Evolutionary conservation across 2,797 vertebrate genomes (phyloP), one percentile per base, ranked within the genome.

Genomic region (Zenarchopterus dispar): DNA sequence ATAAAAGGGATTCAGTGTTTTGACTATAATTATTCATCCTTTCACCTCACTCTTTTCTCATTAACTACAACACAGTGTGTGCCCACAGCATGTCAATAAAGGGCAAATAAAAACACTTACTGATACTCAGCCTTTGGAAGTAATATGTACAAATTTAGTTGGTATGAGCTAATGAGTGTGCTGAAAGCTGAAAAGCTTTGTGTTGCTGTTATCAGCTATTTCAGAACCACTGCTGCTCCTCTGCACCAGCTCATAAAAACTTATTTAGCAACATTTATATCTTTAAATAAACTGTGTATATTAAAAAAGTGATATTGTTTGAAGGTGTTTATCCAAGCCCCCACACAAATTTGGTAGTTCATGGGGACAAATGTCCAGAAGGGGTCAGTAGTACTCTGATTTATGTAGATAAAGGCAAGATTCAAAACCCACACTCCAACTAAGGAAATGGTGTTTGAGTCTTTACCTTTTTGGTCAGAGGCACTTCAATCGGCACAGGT

Each of bases 401-500:
- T 8, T 33, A 10, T 56, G 22, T 2, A 51, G 8, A 58, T 51
- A 1, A 19, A 3, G 41, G 49, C 16, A 55, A 46, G 33, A 2
- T 1, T 33, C 2, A 43, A 55, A 51, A 13, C 31, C 47, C 13
- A 52, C 6, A 49, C 8, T 55, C 28, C 28, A 28, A 54, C 23
- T n/a, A 13, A 41, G 11, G 51, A 49, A 43, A 55, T n/a, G 24
- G 6, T 10, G 23, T 47, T 53, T 47, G n/a, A 18, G 17, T 62
- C 36, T 51, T 87, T 94, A 98, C 97, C 96, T 99, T 98, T 85
- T 96, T 93, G 18, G 97, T 98, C 26, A 99, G 92, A 0, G 97
- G 97, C 71, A 99, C 97, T 91, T 99, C 97, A 31, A 98, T 96
- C 46, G 97, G 97, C 60, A 99, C 96, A 43, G 97, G 97, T 66